Percentiles rank a stretch among this genome's conserved stretches.
Conservation (phyloP, 2,888 invertebrate genomes). For the Patella pellucida region DNA sequence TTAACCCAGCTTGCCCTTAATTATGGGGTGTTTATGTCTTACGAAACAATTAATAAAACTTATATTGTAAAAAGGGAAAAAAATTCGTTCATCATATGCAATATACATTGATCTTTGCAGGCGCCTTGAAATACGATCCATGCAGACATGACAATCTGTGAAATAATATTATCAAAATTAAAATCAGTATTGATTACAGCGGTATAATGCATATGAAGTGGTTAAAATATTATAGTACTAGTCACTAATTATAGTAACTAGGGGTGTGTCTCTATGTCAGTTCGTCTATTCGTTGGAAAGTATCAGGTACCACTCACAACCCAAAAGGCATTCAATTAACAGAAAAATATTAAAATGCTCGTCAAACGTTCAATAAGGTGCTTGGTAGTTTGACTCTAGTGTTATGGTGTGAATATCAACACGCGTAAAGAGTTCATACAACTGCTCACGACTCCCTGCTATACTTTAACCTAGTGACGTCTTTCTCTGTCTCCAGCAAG, state of each 20-base stretch:
- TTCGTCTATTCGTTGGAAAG: not conserved
- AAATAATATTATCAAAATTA: no score
- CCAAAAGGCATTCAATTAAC: not conserved
- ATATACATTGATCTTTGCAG: no score
- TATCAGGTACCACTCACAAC: not conserved
- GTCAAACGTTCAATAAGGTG: not conserved
- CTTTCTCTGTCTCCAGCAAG: not conserved
- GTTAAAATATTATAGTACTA: not conserved
- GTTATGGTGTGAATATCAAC: not conserved
- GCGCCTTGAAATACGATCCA: no score
- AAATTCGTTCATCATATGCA: no score
- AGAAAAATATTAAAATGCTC: not conserved
- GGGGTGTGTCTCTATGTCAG: not conserved
- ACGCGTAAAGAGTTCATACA: not conserved
- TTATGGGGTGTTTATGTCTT: no score
- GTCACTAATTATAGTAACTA: conserved; percentile 5
- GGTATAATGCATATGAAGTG: no score
- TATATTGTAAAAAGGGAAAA: no score
- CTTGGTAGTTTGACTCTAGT: not conserved
- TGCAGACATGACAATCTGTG: no score
- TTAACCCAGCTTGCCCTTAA: no score
- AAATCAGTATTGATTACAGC: no score
- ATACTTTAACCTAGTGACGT: not conserved
- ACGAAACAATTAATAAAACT: no score
- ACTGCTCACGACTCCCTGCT: not conserved